A percentile compares a stretch with the other conserved stretches of the same genome.
Evolutionary conservation across 2,113 vertebrate genomes (phyloP).

Genomic region (Pygoscelis antarcticus): DNA sequence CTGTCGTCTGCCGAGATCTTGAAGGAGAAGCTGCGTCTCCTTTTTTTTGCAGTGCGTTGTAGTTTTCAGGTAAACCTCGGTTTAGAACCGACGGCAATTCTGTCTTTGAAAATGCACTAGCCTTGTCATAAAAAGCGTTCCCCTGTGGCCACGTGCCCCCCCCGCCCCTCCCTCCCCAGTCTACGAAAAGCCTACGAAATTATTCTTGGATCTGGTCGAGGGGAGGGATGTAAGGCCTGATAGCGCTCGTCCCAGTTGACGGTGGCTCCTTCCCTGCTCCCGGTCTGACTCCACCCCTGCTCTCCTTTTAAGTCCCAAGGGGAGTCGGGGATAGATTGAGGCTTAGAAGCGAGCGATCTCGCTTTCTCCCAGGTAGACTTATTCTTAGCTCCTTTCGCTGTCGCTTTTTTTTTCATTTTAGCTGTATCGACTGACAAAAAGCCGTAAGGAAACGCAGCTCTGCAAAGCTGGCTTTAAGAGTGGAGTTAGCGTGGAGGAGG

Average conservation of each 20-base stretch:
- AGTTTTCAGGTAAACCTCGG: background rate
- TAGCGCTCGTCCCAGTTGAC: fast-evolving
- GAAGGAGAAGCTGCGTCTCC: background rate
- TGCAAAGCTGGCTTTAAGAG: background rate
- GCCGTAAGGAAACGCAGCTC: background rate
- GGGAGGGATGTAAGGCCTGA: background rate
- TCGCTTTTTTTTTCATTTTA: background rate
- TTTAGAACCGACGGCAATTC: background rate
- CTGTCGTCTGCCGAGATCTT: fast-evolving
- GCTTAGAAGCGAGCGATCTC: background rate
- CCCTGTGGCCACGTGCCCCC: no score
- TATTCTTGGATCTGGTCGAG: background rate
- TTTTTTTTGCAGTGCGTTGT: background rate
- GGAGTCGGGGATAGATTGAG: background rate
- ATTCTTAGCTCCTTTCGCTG: background rate
- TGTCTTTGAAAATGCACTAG: background rate
- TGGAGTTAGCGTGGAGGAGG: background rate
- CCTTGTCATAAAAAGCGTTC: background rate
- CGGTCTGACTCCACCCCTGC: background rate
- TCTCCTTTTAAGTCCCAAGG: background rate
- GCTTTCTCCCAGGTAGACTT: background rate
- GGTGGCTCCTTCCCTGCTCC: background rate
- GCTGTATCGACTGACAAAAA: background rate
- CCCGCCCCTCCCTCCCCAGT: background rate
- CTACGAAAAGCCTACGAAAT: no score